Evolutionary conservation across 2,888 invertebrate species (phyloP).

Genomic region (Callimorpha dominula): DNA sequence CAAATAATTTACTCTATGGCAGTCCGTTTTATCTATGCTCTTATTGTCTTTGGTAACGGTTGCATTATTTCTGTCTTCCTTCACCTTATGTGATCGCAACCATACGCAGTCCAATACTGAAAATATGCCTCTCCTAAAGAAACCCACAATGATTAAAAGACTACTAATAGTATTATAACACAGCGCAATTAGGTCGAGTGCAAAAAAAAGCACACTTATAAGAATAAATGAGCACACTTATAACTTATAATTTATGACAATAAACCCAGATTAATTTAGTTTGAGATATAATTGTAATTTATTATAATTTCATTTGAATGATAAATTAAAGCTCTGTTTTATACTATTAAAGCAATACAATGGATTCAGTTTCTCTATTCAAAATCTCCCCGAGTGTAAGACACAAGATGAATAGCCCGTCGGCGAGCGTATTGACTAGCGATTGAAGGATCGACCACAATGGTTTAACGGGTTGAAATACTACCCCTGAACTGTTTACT

Average conservation of each 20-base stretch:
- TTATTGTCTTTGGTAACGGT: constrained; percentile 2
- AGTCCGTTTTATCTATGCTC: constrained; percentile 17
- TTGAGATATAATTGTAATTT: not conserved
- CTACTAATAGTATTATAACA: not conserved
- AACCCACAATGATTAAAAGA: too few species aligned
- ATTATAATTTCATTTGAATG: constrained; percentile 2
- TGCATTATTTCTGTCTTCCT: too few species aligned
- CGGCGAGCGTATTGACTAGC: constrained; percentile 15
- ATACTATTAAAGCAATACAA: constrained; percentile 7
- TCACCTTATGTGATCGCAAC: too few species aligned
- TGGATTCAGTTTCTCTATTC: constrained; percentile 9
- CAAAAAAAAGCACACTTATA: too few species aligned
- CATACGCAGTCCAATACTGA: too few species aligned
- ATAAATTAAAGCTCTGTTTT: constrained; percentile 7
- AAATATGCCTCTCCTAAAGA: too few species aligned
- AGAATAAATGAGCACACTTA: too few species aligned
- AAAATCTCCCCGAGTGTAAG: constrained; percentile 1
- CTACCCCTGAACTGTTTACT: not conserved
- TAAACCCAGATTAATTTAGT: not conserved
- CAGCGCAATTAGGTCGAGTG: not conserved
- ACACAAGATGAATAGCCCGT: constrained; percentile 34
- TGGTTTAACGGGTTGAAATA: constrained; percentile 30
- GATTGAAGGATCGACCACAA: constrained; percentile 36
- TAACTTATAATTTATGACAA: not conserved
- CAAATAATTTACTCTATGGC: constrained; percentile 25